Conservation (phyloP, 2,888 invertebrate species). For the Leptothorax acervorum region DNA sequence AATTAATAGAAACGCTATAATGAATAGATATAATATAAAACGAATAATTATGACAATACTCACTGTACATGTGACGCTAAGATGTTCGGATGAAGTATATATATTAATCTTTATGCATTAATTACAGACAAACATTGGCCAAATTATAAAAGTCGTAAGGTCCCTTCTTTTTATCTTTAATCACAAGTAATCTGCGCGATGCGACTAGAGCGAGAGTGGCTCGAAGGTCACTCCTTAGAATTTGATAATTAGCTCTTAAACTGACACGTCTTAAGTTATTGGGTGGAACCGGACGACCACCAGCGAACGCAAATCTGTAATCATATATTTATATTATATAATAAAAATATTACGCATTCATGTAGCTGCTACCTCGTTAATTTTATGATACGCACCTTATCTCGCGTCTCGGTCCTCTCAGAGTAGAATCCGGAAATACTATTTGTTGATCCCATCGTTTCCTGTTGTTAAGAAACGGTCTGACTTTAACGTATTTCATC, state of each 20-base stretch:
- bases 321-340: slow-evolving; percentile 7
- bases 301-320: slow-evolving; percentile 83
- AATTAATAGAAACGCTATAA: background rate
- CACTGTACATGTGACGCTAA: slow-evolving; percentile 29
- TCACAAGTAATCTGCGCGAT: slow-evolving; percentile 81
- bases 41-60: background rate
- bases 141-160: slow-evolving; percentile 76
- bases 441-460: slow-evolving; percentile 79
- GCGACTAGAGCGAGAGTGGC: slow-evolving; percentile 83
- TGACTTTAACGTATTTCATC: slow-evolving; percentile 82
- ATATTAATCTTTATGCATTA: background rate
- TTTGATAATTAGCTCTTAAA: slow-evolving; percentile 83
- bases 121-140: slow-evolving; percentile 68
- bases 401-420: slow-evolving; percentile 82
- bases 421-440: slow-evolving; percentile 82
- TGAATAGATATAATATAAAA: background rate
- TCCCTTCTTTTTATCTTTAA: slow-evolving; percentile 80
- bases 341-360: slow-evolving; percentile 6
- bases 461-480: slow-evolving; percentile 71
- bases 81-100: slow-evolving; percentile 50
- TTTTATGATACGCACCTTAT: slow-evolving; percentile 78
- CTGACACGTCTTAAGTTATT: slow-evolving; percentile 82
- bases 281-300: slow-evolving; percentile 83
- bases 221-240: slow-evolving; percentile 81
- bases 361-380: slow-evolving; percentile 1